phyloP scores from a whole-genome alignment of 23 tunicate species.

The Styela clava region DNA sequence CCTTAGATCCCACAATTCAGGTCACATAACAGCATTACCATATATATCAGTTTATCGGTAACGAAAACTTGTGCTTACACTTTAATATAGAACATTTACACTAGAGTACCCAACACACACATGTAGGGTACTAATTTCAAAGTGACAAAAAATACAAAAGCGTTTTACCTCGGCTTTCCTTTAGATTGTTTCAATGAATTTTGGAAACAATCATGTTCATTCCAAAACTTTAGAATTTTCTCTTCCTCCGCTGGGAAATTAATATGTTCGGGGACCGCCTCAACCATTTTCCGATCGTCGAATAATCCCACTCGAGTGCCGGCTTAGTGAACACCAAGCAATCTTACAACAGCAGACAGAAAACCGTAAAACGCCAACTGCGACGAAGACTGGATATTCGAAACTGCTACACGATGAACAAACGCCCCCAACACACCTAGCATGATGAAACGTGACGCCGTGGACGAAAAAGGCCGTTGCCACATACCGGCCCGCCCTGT shows the following conservation, averaged over 20 bases:
- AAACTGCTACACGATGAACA: not conserved
- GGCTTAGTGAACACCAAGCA: not conserved
- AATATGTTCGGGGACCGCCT: constrained; percentile 80
- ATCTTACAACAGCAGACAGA: not conserved
- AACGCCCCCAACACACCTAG: not conserved
- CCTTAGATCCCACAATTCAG: too few relatives aligned
- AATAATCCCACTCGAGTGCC: too few relatives aligned
- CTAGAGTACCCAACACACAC: too few relatives aligned
- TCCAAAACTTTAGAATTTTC: constrained; percentile 70
- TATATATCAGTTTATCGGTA: too few relatives aligned
- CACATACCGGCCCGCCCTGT: too few relatives aligned
- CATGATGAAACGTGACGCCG: not conserved
- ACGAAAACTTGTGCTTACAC: too few relatives aligned
- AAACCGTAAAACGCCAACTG: not conserved
- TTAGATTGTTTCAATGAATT: constrained; percentile 86
- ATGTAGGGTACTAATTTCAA: too few relatives aligned
- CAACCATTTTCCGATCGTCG: constrained; percentile 51
- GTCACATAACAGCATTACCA: too few relatives aligned
- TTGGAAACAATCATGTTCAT: constrained; percentile 74
- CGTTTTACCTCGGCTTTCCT: constrained; percentile 73
- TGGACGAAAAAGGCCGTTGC: too few relatives aligned
- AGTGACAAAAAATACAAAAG: too few relatives aligned
- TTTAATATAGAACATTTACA: too few relatives aligned
- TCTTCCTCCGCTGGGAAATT: constrained; percentile 86
- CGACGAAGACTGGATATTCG: too few relatives aligned